These are phyloP conservation scores for Cyprinodon brontotheroides DNA, from an alignment of 2,113 vertebrate species.

Conservation along the genomic window DNA sequence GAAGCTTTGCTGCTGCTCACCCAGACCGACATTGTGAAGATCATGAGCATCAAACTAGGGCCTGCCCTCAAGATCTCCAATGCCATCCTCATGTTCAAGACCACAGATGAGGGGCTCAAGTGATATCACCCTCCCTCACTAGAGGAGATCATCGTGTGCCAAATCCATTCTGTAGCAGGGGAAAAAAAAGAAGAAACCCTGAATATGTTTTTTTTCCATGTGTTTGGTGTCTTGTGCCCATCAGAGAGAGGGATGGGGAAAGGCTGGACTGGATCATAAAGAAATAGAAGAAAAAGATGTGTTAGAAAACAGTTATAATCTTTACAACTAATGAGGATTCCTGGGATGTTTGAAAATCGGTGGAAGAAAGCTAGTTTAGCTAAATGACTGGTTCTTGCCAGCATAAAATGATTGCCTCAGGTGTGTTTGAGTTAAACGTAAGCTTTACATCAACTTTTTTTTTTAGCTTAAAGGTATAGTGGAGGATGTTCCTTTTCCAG, in stretches of 20 bases:
- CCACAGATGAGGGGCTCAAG: slow-evolving; percentile 92
- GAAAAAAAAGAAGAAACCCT: slow-evolving; percentile 41
- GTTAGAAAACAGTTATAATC: neutral
- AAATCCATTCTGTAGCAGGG: slow-evolving; percentile 69
- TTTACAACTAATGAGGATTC: slow-evolving; percentile 1
- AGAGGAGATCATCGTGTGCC: slow-evolving; percentile 66
- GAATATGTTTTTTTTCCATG: slow-evolving; percentile 57
- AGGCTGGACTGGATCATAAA: slow-evolving; percentile 1
- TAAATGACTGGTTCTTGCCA: neutral
- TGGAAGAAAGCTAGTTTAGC: neutral
- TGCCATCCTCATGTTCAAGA: slow-evolving; percentile 99
- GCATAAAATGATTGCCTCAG: neutral
- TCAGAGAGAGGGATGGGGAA: slow-evolving; percentile 62
- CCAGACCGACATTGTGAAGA: slow-evolving; percentile 98
- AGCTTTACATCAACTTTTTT: no score
- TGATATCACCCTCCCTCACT: slow-evolving; percentile 68
- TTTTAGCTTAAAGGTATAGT: no score
- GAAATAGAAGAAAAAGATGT: slow-evolving; percentile 2
- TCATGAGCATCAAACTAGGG: slow-evolving; percentile 97
- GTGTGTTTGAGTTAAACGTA: neutral
- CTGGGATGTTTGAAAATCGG: neutral
- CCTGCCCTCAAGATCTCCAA: slow-evolving; percentile 99
- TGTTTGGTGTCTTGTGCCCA: slow-evolving; percentile 78
- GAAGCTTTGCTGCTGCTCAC: slow-evolving; percentile 97
- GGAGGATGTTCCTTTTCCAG: no score